Conservation (phyloP, 2,797 vertebrate genomes). For the Chrysolophus pictus region DNA sequence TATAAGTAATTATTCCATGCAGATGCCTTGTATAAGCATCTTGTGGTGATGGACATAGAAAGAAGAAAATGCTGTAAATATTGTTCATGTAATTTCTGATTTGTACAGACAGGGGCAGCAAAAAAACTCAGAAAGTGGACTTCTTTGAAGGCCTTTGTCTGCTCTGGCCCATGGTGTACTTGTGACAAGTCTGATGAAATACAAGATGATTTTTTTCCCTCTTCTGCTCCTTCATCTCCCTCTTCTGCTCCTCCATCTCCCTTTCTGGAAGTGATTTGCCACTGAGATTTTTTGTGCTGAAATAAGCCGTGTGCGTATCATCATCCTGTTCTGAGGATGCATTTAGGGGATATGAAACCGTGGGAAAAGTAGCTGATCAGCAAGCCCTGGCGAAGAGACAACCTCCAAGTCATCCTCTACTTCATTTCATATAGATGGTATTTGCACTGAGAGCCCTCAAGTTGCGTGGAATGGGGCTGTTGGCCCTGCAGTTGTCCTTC, state of each 20-base stretch:
- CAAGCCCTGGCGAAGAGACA: not conserved
- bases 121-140: conserved; percentile 12
- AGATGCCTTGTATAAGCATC: not conserved
- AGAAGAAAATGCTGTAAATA: not conserved
- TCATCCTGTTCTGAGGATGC: not conserved
- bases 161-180: not conserved
- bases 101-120: conserved; percentile 42
- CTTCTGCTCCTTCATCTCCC: not conserved
- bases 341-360: not conserved
- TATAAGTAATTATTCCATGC: not conserved
- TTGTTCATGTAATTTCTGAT: conserved; percentile 9
- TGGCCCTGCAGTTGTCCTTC: not conserved
- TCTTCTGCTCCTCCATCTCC: not conserved
- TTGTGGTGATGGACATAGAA: not conserved
- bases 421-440: not conserved
- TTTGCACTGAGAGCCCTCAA: not conserved
- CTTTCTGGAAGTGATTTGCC: not conserved
- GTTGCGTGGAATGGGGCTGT: accelerated
- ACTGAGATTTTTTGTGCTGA: not conserved
- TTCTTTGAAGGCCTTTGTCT: not conserved
- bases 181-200: not conserved
- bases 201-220: not conserved
- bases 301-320: not conserved
- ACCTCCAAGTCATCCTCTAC: not conserved
- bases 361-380: not conserved